These are phyloP conservation scores for Craseonycteris thonglongyai DNA, from an alignment of 2,113 vertebrate species.

Conservation along the genomic window DNA sequence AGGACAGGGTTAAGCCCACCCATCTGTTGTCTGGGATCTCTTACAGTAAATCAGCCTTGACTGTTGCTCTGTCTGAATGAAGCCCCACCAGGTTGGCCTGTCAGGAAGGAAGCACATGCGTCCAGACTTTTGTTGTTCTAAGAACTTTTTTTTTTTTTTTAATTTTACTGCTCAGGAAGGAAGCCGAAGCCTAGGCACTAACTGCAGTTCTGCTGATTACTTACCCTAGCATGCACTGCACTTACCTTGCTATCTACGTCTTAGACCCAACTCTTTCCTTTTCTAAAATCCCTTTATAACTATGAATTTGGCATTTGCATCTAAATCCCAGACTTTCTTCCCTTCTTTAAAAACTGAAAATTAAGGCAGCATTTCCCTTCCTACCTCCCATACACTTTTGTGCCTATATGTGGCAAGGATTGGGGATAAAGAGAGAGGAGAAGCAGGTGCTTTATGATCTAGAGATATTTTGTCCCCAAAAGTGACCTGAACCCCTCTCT, in stretches of 20 bases:
- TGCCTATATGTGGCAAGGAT: not conserved
- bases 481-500: not conserved
- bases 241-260: conserved; percentile 67
- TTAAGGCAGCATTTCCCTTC: not conserved
- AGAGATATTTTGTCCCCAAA: not conserved
- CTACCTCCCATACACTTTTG: not conserved
- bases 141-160: conserved; percentile 85
- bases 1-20: conserved; percentile 78
- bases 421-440: not conserved
- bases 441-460: not conserved
- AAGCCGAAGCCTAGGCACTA: conserved; percentile 81
- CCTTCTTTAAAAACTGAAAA: conserved; percentile 36
- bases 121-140: conserved; percentile 87
- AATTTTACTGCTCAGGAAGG: conserved; percentile 89
- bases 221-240: conserved; percentile 77
- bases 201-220: conserved; percentile 79
- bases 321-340: not conserved
- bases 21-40: conserved; percentile 69
- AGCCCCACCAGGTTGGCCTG: conserved; percentile 81
- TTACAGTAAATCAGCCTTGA: conserved; percentile 74
- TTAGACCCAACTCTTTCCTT: not conserved
- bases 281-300: not conserved
- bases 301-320: not conserved
- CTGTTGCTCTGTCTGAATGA: conserved; percentile 78
- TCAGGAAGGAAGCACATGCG: conserved; percentile 89